These are phyloP conservation scores for Spilosoma lubricipeda DNA, from an alignment of 2,888 invertebrate species.

Conservation along the genomic window DNA sequence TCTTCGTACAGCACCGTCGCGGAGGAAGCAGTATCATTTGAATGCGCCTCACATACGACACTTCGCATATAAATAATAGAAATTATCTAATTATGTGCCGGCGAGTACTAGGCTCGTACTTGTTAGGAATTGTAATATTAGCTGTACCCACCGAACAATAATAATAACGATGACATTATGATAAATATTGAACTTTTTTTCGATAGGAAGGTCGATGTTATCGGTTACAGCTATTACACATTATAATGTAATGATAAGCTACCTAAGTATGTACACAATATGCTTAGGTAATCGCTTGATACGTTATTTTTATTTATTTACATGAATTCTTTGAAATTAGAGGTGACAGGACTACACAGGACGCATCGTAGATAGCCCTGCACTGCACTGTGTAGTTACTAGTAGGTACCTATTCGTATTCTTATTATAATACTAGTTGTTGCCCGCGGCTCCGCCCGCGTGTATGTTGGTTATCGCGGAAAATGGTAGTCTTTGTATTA, in stretches of 20 bases:
- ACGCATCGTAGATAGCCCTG: not conserved
- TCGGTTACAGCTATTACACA: slow-evolving; percentile 81
- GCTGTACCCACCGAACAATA: slow-evolving; percentile 59
- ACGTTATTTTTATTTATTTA: slow-evolving; percentile 44
- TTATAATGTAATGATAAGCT: slow-evolving; percentile 78
- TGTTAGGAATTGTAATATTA: slow-evolving; percentile 75
- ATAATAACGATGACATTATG: slow-evolving; percentile 73
- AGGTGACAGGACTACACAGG: slow-evolving; percentile 5
- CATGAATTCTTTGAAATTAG: slow-evolving; percentile 37
- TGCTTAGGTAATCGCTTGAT: slow-evolving; percentile 50
- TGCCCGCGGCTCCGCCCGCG: too few relatives aligned
- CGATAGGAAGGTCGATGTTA: slow-evolving; percentile 80
- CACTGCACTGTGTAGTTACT: not conserved
- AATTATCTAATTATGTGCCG: slow-evolving; percentile 84
- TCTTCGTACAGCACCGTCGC: slow-evolving; percentile 68
- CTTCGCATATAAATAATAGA: slow-evolving; percentile 85
- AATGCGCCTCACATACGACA: slow-evolving; percentile 70
- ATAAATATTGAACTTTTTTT: slow-evolving; percentile 76
- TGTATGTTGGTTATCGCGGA: too few relatives aligned
- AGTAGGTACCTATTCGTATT: not conserved
- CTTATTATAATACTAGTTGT: too few relatives aligned
- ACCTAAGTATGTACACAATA: slow-evolving; percentile 69
- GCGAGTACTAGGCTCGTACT: slow-evolving; percentile 70
- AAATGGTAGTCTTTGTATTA: too few relatives aligned
- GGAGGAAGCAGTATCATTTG: slow-evolving; percentile 77